Conservation (phyloP, 1,140 invertebrate species). For the Drosophila bocki region DNA sequence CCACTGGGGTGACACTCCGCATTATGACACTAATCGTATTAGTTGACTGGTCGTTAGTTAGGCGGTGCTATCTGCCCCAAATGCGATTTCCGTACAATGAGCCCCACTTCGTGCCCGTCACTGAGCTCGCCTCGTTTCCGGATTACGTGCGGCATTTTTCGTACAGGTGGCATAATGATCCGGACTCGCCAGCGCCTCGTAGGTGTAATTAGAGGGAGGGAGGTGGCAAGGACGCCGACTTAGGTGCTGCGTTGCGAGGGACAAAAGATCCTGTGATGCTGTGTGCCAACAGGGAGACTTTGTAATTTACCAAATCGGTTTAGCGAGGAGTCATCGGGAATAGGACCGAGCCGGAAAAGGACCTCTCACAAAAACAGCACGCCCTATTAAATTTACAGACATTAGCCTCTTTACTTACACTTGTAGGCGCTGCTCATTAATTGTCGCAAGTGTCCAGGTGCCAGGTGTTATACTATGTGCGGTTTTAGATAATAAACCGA, state of each 20-base stretch:
- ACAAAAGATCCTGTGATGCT: conserved; percentile 40
- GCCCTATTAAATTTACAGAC: conserved; percentile 70
- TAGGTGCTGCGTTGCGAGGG: conserved; percentile 4
- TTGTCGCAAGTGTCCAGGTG: not conserved
- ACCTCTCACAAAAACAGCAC: conserved; percentile 14
- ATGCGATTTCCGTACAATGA: conserved; percentile 79
- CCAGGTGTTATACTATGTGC: not conserved
- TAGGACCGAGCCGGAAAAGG: conserved; percentile 14
- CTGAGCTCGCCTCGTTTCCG: conserved; percentile 55
- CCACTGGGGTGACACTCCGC: conserved; percentile 34
- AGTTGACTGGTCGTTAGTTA: conserved; percentile 71
- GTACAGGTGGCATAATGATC: conserved; percentile 77
- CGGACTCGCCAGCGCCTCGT: conserved; percentile 48
- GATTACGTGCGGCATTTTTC: conserved; percentile 77
- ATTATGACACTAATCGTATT: conserved; percentile 80
- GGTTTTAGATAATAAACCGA: not conserved
- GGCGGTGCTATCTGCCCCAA: conserved; percentile 62
- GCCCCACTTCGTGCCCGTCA: conserved; percentile 27
- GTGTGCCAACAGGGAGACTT: conserved; percentile 33
- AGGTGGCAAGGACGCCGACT: not conserved
- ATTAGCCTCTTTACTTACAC: conserved; percentile 47
- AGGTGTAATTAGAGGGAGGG: conserved; percentile 64
- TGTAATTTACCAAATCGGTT: conserved; percentile 79
- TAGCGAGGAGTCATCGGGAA: conserved; percentile 55
- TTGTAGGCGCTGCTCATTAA: conserved; percentile 21